phyloP scores from a whole-genome alignment of 1,140 invertebrate genomes.

The Neotoxoptera formosana region DNA sequence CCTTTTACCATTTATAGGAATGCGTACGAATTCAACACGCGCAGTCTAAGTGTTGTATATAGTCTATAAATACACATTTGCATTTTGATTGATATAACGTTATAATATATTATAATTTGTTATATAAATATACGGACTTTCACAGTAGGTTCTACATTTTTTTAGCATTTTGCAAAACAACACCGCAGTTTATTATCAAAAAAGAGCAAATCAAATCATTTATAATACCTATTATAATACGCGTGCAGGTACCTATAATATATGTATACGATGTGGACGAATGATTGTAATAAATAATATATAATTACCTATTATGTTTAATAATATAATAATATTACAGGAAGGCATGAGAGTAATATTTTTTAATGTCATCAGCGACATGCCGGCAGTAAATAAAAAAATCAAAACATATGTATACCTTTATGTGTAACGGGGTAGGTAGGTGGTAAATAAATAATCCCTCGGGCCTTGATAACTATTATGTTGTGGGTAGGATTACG shows the following conservation, averaged over 20 bases:
- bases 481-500: neutral
- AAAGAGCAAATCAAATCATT: neutral
- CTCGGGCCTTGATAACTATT: neutral
- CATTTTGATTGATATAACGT: neutral
- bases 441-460: neutral
- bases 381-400: neutral
- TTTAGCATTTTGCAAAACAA: neutral
- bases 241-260: neutral
- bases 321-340: neutral
- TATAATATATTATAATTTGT: neutral
- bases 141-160: neutral
- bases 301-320: neutral
- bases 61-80: neutral
- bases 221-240: neutral
- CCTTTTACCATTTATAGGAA: conserved; percentile 6
- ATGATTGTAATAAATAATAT: neutral
- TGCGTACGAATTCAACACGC: neutral
- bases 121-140: neutral
- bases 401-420: neutral
- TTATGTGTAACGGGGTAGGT: neutral
- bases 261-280: neutral
- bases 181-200: neutral
- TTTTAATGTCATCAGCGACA: conserved; percentile 1
- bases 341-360: neutral
- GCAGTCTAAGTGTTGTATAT: neutral